phyloP scores from a whole-genome alignment of 2,797 vertebrate species.

The Podargus strigoides region DNA sequence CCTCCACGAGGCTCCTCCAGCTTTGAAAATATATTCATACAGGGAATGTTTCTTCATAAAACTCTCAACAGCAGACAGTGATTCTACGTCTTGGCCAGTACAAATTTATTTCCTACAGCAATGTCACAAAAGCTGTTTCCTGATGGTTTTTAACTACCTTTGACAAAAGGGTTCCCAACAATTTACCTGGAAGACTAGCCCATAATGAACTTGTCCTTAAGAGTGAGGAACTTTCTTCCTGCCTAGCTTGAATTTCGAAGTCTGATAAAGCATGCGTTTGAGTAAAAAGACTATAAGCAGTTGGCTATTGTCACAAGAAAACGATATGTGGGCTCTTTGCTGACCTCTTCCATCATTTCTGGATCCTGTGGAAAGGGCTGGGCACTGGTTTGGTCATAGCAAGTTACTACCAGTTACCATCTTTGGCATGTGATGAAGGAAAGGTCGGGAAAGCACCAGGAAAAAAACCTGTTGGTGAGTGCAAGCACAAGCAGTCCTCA shows the following conservation, averaged over 20 bases:
- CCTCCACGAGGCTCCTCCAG: neutral
- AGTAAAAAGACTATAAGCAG: no score
- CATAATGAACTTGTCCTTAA: neutral
- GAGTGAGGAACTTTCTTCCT: neutral
- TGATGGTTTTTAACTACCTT: neutral
- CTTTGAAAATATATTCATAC: neutral
- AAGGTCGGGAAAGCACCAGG: neutral
- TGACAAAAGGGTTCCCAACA: neutral
- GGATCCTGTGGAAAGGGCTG: neutral
- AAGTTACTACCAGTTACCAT: neutral
- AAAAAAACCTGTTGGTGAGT: neutral
- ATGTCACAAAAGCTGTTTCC: neutral
- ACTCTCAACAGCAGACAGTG: neutral
- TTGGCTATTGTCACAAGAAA: no score
- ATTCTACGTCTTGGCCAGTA: neutral
- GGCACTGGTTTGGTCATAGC: neutral
- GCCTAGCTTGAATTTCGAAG: neutral
- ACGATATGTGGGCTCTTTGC: no score
- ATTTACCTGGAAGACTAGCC: neutral
- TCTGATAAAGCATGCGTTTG: no score
- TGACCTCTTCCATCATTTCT: neutral
- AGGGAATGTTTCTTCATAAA: neutral
- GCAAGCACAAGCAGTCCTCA: no score
- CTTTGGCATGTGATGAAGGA: neutral
- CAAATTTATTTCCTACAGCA: neutral